phyloP scores from a whole-genome alignment of 1,140 invertebrate genomes.

The Pentalonia nigronervosa region DNA sequence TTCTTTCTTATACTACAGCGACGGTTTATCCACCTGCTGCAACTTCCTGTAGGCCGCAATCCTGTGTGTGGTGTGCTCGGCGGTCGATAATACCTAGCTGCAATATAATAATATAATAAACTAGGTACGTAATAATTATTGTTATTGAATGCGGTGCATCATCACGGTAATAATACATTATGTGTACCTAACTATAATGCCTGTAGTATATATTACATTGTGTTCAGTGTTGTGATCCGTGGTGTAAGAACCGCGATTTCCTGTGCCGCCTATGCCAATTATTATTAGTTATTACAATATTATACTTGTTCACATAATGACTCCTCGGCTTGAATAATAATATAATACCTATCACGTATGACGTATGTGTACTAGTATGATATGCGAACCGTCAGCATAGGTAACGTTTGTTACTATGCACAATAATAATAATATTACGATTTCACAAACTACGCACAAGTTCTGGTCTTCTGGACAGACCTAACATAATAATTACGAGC shows the following conservation, averaged over 20 bases:
- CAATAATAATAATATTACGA: neutral
- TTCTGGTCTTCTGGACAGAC: neutral
- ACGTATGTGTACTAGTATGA: neutral
- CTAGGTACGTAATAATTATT: neutral
- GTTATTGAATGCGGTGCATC: neutral
- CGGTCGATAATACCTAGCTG: neutral
- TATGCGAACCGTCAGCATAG: neutral
- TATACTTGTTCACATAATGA: neutral
- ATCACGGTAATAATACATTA: neutral
- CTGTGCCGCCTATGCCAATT: neutral
- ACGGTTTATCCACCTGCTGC: neutral
- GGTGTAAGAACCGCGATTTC: neutral
- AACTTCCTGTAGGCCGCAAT: neutral
- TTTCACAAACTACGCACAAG: neutral
- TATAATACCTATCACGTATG: neutral
- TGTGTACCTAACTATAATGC: neutral
- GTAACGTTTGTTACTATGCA: neutral
- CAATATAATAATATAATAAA: neutral
- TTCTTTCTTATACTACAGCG: neutral
- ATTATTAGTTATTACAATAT: neutral
- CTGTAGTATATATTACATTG: neutral
- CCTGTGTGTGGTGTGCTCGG: neutral
- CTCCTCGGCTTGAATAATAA: neutral
- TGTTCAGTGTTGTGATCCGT: neutral
- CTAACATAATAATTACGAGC: neutral